phyloP scores from a whole-genome alignment of 2,888 invertebrate genomes.

The Eupithecia insigniata region DNA sequence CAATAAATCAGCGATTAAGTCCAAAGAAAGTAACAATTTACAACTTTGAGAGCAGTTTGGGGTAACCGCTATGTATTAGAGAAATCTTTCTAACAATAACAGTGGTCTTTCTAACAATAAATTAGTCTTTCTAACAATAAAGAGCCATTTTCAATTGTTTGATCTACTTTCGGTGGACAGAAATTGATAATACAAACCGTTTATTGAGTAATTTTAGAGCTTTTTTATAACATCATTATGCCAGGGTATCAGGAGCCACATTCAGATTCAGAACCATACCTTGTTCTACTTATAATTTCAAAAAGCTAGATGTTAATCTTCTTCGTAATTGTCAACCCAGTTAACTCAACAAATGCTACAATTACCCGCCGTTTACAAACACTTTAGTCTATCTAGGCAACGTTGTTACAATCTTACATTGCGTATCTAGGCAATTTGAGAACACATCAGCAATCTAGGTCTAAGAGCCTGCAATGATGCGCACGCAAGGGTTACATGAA shows the following conservation, averaged over 20 bases:
- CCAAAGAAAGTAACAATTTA: constrained; percentile 41
- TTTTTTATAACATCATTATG: no score
- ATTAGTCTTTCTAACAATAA: neutral
- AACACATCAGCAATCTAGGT: constrained; percentile 36
- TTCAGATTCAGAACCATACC: no score
- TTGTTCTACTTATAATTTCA: neutral
- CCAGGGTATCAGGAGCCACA: no score
- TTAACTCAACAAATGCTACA: neutral
- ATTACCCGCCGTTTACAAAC: constrained; percentile 1
- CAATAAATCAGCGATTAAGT: constrained; percentile 44
- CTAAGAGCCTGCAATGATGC: constrained; percentile 36
- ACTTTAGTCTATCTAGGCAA: constrained; percentile 1
- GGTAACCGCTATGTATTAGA: constrained; percentile 20
- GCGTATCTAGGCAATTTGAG: constrained; percentile 33
- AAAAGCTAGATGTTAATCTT: neutral
- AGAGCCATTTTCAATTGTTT: constrained; percentile 27
- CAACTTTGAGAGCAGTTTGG: constrained; percentile 26
- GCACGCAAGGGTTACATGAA: constrained; percentile 37
- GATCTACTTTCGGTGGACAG: constrained; percentile 16
- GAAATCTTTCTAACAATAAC: constrained; percentile 18
- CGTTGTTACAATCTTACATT: constrained; percentile 24
- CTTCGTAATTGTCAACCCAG: neutral
- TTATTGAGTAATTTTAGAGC: neutral
- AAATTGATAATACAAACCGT: neutral
- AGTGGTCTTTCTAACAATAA: neutral